Conservation (phyloP, 2,113 vertebrate species). For the Ictalurus furcatus region DNA sequence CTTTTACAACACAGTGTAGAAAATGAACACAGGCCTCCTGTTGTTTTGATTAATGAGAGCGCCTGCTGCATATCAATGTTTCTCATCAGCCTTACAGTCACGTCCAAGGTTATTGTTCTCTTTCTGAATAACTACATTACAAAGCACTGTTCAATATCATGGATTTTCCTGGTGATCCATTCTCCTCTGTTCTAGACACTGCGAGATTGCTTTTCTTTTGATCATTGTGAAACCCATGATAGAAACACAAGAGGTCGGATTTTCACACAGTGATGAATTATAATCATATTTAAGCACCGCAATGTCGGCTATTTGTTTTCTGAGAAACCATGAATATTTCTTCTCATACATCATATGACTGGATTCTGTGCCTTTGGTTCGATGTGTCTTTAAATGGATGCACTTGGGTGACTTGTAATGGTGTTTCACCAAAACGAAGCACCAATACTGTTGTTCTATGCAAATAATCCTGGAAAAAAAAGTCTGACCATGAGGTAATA, state of each 20-base stretch:
- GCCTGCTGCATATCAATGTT: slow-evolving; percentile 50
- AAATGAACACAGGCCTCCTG: slow-evolving; percentile 67
- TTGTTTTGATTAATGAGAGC: slow-evolving; percentile 71
- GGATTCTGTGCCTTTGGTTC: not conserved
- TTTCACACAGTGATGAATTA: slow-evolving; percentile 9
- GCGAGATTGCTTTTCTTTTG: slow-evolving; percentile 16
- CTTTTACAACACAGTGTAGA: slow-evolving; percentile 70
- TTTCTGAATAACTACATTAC: slow-evolving; percentile 61
- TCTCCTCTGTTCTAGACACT: not conserved
- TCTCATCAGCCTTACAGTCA: slow-evolving; percentile 56
- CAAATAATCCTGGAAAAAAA: not conserved
- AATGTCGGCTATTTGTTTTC: not conserved
- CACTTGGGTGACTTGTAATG: not conserved
- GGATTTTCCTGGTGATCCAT: slow-evolving; percentile 3
- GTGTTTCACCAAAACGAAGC: too few relatives aligned
- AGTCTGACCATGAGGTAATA: not conserved
- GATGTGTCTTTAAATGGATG: not conserved
- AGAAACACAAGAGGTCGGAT: slow-evolving; percentile 11
- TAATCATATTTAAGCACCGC: not conserved
- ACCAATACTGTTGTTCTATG: not conserved
- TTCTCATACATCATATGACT: not conserved
- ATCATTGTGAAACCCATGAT: slow-evolving; percentile 14
- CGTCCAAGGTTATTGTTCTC: slow-evolving; percentile 75
- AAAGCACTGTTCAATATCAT: slow-evolving; percentile 38
- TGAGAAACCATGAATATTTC: not conserved